These are phyloP conservation scores for Galago senegalensis DNA, from an alignment of 2,797 vertebrate species.

Conservation along the genomic window DNA sequence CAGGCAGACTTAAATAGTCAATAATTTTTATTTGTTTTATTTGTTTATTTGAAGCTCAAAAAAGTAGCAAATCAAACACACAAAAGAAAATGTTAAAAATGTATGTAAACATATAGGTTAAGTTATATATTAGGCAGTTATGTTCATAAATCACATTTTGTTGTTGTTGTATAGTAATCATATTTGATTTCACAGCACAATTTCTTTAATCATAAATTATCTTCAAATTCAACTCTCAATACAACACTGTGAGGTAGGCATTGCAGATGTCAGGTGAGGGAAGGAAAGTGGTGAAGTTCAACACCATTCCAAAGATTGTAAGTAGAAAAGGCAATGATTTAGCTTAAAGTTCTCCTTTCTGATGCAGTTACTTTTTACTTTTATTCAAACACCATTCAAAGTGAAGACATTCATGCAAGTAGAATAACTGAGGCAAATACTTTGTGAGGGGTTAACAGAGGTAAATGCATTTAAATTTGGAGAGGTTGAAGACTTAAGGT, in stretches of 20 bases:
- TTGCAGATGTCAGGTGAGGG: background rate
- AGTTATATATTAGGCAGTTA: background rate
- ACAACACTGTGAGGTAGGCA: background rate
- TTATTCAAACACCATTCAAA: background rate
- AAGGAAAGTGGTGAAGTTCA: background rate
- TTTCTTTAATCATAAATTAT: background rate
- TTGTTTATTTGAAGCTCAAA: background rate
- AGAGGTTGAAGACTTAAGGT: background rate
- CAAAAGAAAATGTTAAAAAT: background rate
- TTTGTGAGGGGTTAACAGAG: background rate
- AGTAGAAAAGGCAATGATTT: background rate
- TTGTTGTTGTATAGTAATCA: background rate
- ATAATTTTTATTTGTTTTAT: too few species aligned
- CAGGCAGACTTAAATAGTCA: background rate
- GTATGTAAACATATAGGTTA: background rate
- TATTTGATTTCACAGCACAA: background rate
- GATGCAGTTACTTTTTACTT: background rate
- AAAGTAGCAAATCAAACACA: background rate
- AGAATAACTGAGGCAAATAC: background rate
- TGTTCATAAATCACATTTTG: background rate
- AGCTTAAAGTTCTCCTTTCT: background rate
- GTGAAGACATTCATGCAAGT: background rate
- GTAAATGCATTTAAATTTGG: background rate
- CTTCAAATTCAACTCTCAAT: background rate
- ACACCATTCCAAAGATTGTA: background rate